These are phyloP conservation scores for Orestias chungarensis DNA, from an alignment of 2,797 vertebrate genomes.

Conservation along the genomic window DNA sequence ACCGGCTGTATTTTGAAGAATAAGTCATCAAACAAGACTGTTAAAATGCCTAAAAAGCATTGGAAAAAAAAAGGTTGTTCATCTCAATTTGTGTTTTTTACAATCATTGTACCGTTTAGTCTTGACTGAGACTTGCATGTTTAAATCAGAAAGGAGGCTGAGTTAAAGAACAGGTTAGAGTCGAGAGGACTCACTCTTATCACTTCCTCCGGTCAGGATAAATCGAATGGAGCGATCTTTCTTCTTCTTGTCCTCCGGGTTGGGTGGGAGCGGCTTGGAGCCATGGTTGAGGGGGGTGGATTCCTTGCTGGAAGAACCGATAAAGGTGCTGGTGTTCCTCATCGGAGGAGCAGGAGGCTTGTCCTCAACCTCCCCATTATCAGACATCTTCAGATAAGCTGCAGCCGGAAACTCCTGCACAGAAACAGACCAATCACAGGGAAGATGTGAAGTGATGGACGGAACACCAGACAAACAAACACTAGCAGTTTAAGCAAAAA, in stretches of 20 bases:
- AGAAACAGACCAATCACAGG: constrained; percentile 14
- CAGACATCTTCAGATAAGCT: constrained; percentile 88
- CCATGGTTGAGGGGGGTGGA: constrained; percentile 86
- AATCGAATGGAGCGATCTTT: constrained; percentile 91
- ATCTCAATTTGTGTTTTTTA: too few species aligned
- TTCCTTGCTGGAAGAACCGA: constrained; percentile 90
- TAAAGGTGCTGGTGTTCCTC: constrained; percentile 97
- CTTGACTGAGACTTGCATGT: too few species aligned
- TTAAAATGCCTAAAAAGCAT: too few species aligned
- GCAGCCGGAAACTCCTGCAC: constrained; percentile 65
- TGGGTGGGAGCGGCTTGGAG: constrained; percentile 94
- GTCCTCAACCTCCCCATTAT: constrained; percentile 94
- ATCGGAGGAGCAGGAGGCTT: constrained; percentile 96
- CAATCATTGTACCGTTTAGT: too few species aligned
- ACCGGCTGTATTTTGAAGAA: too few species aligned
- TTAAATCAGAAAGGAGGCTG: too few species aligned
- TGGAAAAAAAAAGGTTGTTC: too few species aligned
- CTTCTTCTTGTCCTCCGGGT: constrained; percentile 96
- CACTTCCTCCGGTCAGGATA: constrained; percentile 89
- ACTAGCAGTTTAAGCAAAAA: background rate
- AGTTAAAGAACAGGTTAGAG: too few species aligned
- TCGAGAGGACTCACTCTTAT: constrained; percentile 86
- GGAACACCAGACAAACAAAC: constrained; percentile 7
- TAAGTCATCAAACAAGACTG: too few species aligned
- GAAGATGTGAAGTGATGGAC: background rate